A percentile compares a stretch with the other conserved stretches of the same genome.
These are phyloP conservation scores for Labeo rohita DNA, from an alignment of 2,113 vertebrate species.

Conservation along the genomic window DNA sequence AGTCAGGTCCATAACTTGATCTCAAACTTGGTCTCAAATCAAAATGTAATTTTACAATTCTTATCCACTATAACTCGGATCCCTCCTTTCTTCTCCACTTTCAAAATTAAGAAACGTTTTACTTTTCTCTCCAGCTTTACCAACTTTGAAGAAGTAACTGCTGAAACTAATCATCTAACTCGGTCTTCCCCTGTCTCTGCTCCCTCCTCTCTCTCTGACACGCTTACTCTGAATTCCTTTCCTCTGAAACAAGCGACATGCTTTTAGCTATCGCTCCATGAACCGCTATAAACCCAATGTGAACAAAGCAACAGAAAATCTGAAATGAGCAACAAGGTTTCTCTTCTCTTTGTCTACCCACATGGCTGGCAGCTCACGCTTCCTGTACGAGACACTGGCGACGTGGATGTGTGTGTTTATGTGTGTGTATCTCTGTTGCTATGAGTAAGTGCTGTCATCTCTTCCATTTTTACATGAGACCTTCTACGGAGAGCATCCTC, in stretches of 20 bases:
- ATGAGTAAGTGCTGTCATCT: conserved; percentile 62
- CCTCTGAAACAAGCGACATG: conserved; percentile 74
- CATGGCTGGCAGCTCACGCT: conserved; percentile 20
- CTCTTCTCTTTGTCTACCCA: background rate
- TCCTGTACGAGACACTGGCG: conserved; percentile 21
- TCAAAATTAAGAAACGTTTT: background rate
- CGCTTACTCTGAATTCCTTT: conserved; percentile 74
- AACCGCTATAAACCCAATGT: conserved; percentile 53
- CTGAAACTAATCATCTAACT: conserved; percentile 14
- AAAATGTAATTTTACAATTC: background rate
- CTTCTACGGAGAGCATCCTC: conserved; percentile 64
- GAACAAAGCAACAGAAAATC: conserved; percentile 50
- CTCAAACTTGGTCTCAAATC: background rate
- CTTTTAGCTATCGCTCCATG: conserved; percentile 62
- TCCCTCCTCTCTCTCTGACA: conserved; percentile 52
- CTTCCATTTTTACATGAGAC: conserved; percentile 65
- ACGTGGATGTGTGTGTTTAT: conserved; percentile 50
- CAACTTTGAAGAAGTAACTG: conserved; percentile 33
- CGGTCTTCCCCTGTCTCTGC: conserved; percentile 8
- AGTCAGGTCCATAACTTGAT: conserved; percentile 65
- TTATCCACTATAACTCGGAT: background rate
- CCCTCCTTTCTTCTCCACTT: background rate
- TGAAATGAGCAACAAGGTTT: conserved; percentile 24
- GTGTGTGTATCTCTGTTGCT: conserved; percentile 70
- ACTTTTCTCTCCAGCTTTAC: conserved; percentile 57